Evolutionary conservation across 2,113 vertebrate genomes (phyloP).

Genomic region (Procavia capensis): DNA sequence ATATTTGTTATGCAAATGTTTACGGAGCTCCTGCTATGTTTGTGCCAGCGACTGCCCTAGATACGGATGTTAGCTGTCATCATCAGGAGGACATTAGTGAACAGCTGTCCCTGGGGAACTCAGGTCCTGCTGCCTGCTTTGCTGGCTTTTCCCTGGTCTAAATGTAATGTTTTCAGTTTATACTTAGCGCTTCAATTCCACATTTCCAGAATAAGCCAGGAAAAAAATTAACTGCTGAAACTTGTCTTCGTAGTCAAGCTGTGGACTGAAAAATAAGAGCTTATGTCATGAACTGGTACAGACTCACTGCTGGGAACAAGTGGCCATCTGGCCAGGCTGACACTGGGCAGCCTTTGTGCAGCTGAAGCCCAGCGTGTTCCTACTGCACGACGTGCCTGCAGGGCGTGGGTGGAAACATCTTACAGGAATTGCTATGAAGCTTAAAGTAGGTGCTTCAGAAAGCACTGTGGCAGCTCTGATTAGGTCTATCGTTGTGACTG

Average conservation of each 20-base stretch:
- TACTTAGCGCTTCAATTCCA: background rate
- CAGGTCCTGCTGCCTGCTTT: background rate
- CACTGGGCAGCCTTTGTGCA: background rate
- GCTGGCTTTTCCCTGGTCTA: background rate
- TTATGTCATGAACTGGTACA: accelerated
- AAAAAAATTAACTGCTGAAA: constrained; percentile 34
- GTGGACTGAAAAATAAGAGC: constrained; percentile 17
- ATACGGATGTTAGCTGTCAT: too few relatives aligned
- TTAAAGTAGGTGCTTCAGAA: background rate
- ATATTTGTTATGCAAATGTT: background rate
- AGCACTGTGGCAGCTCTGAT: background rate
- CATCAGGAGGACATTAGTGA: background rate
- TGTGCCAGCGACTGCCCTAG: background rate
- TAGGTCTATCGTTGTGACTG: background rate
- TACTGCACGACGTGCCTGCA: background rate
- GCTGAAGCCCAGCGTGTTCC: constrained; percentile 15
- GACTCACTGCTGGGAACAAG: background rate
- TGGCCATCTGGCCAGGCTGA: constrained; percentile 46
- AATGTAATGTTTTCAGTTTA: background rate
- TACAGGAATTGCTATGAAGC: background rate
- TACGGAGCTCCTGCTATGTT: background rate
- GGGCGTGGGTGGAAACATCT: background rate
- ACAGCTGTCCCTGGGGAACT: background rate
- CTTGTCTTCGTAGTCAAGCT: background rate
- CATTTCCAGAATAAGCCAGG: background rate